Evolutionary conservation across 2,113 vertebrate genomes (phyloP).

Genomic region (Aspiorhynchus laticeps): DNA sequence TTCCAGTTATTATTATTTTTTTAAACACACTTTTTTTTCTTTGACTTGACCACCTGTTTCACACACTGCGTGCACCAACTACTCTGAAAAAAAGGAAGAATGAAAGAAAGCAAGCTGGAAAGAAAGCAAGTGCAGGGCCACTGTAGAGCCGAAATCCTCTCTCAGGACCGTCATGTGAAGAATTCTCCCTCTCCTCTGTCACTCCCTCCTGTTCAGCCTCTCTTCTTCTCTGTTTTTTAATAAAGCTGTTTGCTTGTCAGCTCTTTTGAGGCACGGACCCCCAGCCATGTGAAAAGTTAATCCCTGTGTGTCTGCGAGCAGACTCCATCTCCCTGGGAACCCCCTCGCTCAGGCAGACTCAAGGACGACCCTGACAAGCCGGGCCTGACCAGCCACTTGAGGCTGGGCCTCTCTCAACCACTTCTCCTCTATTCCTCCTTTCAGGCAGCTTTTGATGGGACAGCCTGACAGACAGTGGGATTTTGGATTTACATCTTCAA

Average conservation of each 20-base stretch:
- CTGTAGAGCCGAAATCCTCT: constrained; percentile 80
- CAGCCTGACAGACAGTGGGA: constrained; percentile 70
- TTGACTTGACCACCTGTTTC: constrained; percentile 11
- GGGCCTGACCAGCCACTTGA: constrained; percentile 55
- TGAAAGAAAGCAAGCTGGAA: constrained; percentile 42
- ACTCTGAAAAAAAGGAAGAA: constrained; percentile 45
- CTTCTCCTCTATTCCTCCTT: constrained; percentile 54
- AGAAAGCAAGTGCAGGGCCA: constrained; percentile 65
- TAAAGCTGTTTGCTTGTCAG: constrained; percentile 86
- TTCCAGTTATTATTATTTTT: not conserved
- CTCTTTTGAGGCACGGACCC: constrained; percentile 81
- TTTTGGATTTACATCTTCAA: constrained; percentile 72
- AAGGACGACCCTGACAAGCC: constrained; percentile 61
- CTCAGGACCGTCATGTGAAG: constrained; percentile 82
- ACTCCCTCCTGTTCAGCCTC: constrained; percentile 62
- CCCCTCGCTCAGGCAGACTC: constrained; percentile 70
- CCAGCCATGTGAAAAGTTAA: constrained; percentile 88
- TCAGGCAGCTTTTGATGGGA: constrained; percentile 71
- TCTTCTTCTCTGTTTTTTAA: constrained; percentile 82
- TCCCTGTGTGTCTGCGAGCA: constrained; percentile 79
- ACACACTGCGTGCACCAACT: not conserved
- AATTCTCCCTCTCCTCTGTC: constrained; percentile 68
- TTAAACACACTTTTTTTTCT: not conserved
- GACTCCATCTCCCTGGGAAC: constrained; percentile 84
- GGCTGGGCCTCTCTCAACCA: constrained; percentile 58